Base-by-base conservation (phyloP, 2,113 vertebrate species). In the Pimephales promelas region DNA sequence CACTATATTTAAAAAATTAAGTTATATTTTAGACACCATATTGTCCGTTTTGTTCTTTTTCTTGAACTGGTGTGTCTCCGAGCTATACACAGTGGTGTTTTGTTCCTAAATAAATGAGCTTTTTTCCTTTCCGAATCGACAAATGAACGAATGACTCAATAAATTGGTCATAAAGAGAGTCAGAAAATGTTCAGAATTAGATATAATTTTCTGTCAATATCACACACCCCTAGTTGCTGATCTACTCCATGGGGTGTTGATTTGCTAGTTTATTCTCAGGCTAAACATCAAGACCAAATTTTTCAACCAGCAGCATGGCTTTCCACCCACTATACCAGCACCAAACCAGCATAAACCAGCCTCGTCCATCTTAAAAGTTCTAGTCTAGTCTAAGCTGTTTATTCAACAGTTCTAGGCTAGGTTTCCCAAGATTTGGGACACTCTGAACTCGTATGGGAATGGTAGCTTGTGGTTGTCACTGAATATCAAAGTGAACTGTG, bases 401-500 rank as follows among this genome's bases (percentile, higher is more conserved):
- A 59, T 79, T 62, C 40, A 7, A 10, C 40, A 64, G 24, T 14
- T 24, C 18, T 64, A 10, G 77, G 40, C 43, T 14, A 22, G 10
- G 36, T 49, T 18, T 79, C n/a, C 24, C 59, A 64, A 45, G 13
- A 13, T 43, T 79, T 61, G 14, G 40, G 40, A 45, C 40, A 64
- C 5, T 78, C 8, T 8, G n/a, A 79, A 18, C 22, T 79, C 40
- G 2, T 22, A 16, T 76, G 18, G 22, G 74, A 79, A 62, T 79
- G 40, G 24, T 47, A 64, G 24, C 77, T 70, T 54, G 54, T 83
- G 90, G 81, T 90, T 66, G 82, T 75, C n/a, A 34, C 49, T 72
- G 24, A 78, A n/a, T 47, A 43, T 82, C 47, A 82, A 75, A 79
- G 49, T 89, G 87, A 93, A 89, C 92, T 82, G 89, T 94, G 92